Evolutionary conservation across 2,113 vertebrate genomes (phyloP).

Genomic region (Brienomyrus longianalis): DNA sequence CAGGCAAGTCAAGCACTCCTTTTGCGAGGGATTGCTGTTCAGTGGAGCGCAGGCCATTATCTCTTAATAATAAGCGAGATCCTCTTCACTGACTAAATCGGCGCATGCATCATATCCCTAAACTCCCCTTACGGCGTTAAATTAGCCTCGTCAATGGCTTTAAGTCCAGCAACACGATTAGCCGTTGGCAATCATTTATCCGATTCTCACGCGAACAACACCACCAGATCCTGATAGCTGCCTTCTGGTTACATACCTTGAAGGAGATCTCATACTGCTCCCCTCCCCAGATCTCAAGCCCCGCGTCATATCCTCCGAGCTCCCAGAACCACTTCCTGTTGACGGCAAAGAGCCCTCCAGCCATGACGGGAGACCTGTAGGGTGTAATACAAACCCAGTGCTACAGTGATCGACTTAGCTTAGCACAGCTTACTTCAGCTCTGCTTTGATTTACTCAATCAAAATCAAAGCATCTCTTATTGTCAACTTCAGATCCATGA

Average conservation of each 20-base stretch:
- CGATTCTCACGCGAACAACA: neutral
- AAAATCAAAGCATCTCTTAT: neutral
- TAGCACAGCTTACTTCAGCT: neutral
- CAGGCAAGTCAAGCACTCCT: neutral
- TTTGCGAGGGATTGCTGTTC: neutral
- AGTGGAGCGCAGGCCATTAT: neutral
- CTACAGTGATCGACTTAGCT: neutral
- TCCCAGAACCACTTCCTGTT: conserved; percentile 96
- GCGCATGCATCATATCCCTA: neutral
- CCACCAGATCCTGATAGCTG: neutral
- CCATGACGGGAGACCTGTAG: conserved; percentile 94
- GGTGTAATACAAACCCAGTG: conserved; percentile 12
- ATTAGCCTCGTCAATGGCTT: neutral
- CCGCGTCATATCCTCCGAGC: conserved; percentile 67
- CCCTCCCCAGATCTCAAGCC: conserved; percentile 70
- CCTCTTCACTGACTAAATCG: neutral
- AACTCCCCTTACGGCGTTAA: neutral
- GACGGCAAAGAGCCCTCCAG: conserved; percentile 91
- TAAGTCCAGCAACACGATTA: neutral
- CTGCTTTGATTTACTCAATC: neutral
- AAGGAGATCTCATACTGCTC: conserved; percentile 69
- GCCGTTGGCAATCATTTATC: neutral
- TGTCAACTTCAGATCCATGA: neutral
- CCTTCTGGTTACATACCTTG: conserved; percentile 41
- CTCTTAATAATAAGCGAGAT: neutral